Conservation (phyloP, 2,888 invertebrate genomes). For the Tipula confusa region DNA sequence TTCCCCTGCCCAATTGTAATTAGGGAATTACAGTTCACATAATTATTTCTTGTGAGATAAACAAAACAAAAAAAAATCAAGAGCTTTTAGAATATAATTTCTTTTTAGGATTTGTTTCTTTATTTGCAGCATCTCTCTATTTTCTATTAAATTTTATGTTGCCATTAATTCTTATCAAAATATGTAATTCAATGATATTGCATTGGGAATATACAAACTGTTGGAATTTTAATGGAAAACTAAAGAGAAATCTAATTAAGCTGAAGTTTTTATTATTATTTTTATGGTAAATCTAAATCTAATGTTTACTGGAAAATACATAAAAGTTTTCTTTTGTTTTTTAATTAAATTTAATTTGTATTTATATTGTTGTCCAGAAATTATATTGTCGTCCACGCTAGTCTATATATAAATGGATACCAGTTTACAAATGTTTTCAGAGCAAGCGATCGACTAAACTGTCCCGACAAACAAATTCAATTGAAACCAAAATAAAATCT, state of each 20-base stretch:
- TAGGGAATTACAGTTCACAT: constrained; percentile 20
- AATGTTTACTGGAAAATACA: not conserved
- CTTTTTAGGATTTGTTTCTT: not conserved
- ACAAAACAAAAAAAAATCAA: not conserved
- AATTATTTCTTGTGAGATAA: not conserved
- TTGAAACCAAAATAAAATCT: too few relatives aligned
- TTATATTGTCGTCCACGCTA: too few relatives aligned
- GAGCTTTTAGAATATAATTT: not conserved
- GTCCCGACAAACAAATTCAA: too few relatives aligned
- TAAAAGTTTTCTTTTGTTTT: not conserved
- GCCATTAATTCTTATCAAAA: not conserved
- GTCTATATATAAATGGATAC: too few relatives aligned
- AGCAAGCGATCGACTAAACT: too few relatives aligned
- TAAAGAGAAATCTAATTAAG: constrained; percentile 20
- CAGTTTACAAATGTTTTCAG: too few relatives aligned
- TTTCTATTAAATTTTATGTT: not conserved
- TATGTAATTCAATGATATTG: constrained; percentile 12
- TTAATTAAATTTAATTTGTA: not conserved
- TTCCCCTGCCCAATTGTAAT: not conserved
- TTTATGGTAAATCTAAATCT: not conserved
- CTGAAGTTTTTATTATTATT: not conserved
- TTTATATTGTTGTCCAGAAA: not conserved
- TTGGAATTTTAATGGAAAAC: not conserved
- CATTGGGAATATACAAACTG: not conserved
- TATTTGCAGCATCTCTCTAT: not conserved